phyloP scores from a whole-genome alignment of 1,140 invertebrate species.

The Nephila pilipes region DNA sequence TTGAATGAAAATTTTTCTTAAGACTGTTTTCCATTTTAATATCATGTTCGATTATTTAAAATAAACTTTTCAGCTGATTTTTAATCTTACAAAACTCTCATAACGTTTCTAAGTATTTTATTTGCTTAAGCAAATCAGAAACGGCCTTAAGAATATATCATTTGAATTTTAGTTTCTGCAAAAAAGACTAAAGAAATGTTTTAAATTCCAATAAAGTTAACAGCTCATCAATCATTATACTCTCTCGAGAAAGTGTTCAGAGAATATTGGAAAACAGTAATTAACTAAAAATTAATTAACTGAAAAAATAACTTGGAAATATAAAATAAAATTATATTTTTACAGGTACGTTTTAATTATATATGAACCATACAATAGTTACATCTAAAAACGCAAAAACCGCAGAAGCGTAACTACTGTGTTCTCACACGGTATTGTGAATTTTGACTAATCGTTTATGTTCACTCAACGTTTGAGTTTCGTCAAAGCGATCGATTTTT shows the following conservation, averaged over 20 bases:
- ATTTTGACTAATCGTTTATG: conserved; percentile 63
- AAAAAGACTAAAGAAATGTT: background rate
- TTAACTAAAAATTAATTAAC: conserved; percentile 30
- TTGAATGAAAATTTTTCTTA: no score
- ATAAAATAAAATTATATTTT: background rate
- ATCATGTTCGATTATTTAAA: no score
- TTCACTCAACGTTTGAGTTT: conserved; percentile 57
- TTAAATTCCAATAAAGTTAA: conserved; percentile 2
- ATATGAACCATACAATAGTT: background rate
- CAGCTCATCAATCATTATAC: background rate
- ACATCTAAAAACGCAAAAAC: background rate
- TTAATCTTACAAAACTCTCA: no score
- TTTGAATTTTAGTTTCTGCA: no score
- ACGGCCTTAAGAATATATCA: no score
- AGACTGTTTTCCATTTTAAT: no score
- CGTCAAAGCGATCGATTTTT: conserved; percentile 67
- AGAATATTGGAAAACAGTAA: conserved; percentile 28
- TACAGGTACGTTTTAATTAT: background rate
- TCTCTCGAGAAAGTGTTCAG: background rate
- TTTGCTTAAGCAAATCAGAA: no score
- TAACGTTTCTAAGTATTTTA: no score
- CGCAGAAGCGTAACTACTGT: conserved; percentile 36
- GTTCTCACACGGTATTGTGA: conserved; percentile 60
- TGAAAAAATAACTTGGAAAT: background rate
- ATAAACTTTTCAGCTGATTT: no score